These are phyloP conservation scores for Zhuqinia jingwanae DNA, from an alignment of 2,888 invertebrate species.

Conservation along the genomic window DNA sequence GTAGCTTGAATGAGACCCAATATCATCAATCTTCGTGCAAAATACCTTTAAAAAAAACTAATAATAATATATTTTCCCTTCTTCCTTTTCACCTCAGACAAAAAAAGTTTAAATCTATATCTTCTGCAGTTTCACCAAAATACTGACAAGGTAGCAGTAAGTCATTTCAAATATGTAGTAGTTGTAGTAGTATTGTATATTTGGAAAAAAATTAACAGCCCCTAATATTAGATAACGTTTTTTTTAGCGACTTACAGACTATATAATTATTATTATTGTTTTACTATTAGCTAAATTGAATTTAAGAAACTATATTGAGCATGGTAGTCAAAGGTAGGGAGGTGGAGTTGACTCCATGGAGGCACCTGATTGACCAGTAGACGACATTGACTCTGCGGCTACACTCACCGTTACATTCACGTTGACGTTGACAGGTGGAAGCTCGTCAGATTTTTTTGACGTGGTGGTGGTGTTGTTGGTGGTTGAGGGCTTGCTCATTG, in stretches of 20 bases:
- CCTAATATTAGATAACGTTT: slow-evolving; percentile 41
- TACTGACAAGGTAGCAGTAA: slow-evolving; percentile 73
- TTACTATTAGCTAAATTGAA: slow-evolving; percentile 30
- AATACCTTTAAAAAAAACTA: slow-evolving; percentile 29
- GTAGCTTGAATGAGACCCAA: slow-evolving; percentile 53
- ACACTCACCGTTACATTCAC: slow-evolving; percentile 73
- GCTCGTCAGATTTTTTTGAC: slow-evolving; percentile 67
- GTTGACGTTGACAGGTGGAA: slow-evolving; percentile 72
- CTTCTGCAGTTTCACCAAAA: slow-evolving; percentile 65
- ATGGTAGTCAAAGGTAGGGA: slow-evolving; percentile 75
- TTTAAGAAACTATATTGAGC: slow-evolving; percentile 69
- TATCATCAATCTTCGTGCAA: slow-evolving; percentile 55
- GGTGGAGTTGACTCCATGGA: slow-evolving; percentile 73
- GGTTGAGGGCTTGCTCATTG: slow-evolving; percentile 43
- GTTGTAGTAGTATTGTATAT: neutral
- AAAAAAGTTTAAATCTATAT: slow-evolving; percentile 9
- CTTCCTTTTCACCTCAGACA: slow-evolving; percentile 2
- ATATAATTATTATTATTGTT: slow-evolving; percentile 8
- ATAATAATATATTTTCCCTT: neutral
- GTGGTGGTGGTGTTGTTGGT: slow-evolving; percentile 17
- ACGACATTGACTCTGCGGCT: slow-evolving; percentile 67
- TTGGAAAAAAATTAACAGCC: slow-evolving; percentile 30
- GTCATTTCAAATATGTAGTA: slow-evolving; percentile 49
- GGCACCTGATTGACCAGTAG: slow-evolving; percentile 70
- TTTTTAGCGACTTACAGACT: slow-evolving; percentile 46